Evolutionary conservation across 2,888 invertebrate genomes (phyloP), one percentile per base, ranked within the genome.

Genomic region (Pheosia gnoma): DNA sequence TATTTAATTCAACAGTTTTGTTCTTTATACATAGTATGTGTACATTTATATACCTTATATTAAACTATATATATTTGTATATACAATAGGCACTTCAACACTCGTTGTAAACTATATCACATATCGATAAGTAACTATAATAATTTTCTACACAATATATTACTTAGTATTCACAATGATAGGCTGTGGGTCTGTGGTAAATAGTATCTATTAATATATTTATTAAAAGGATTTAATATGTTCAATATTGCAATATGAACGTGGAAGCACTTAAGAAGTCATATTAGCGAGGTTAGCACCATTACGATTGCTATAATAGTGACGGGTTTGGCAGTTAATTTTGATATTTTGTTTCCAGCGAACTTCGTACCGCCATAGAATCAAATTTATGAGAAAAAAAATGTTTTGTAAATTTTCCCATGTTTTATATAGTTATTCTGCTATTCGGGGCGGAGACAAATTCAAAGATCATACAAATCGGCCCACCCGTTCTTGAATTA

Each of bases 31-130:
- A 81, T 85, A 84, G 74, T 83, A 76, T 79, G 72, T 81, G 79
- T 75, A 81, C 77, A 78, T 77, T 71, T 81, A 74, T 79, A 70
- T 81, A 81, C 77, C 74, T 59, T 77, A 73, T 80, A 59, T 71
- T 67, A 71, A 78, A 67, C 76, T 67, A 59, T 73, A 68, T 78
- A 78, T 77, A 79, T 72, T 78, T 70, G 63, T 90, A 87, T 87
- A 74, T 91, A 91, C 89, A 91, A 82, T 86, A 90, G 88, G 85
- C 88, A 87, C 84, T 83, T 86, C 65, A 83, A 81, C 76, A 80
- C 65, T 88, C 86, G 85, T 84, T 89, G 87, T 91, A 90, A 80
- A 83, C 91, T 91, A 92, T 92, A 92, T 92, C 92, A 92, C 92
- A 92, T 86, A 85, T 86, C 79, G 81, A 86, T 80, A 25, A 25